These are phyloP conservation scores for Cephus cinctus DNA, from an alignment of 1,140 invertebrate genomes.

Conservation along the genomic window DNA sequence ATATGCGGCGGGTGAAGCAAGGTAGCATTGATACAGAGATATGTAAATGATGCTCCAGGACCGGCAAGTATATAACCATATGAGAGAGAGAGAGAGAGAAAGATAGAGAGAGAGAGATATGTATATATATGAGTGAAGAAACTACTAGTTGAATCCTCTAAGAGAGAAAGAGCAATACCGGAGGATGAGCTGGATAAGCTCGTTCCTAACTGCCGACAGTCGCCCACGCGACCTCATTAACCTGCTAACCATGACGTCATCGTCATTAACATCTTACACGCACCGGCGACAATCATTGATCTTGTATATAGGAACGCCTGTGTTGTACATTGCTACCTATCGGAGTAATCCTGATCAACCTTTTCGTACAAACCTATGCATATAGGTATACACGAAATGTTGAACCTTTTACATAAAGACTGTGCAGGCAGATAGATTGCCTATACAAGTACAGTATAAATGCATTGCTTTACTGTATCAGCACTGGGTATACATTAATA, in stretches of 20 bases:
- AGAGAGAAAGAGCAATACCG: background rate
- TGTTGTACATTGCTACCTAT: no score
- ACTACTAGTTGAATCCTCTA: no score
- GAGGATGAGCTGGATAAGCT: conserved; percentile 31
- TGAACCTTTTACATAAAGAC: no score
- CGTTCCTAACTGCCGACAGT: conserved; percentile 24
- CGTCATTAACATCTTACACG: conserved; percentile 25
- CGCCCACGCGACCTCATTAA: conserved; percentile 36
- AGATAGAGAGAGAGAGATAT: conserved; percentile 5
- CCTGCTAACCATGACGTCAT: conserved; percentile 31
- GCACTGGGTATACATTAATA: no score
- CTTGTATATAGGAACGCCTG: background rate
- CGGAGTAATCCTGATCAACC: no score
- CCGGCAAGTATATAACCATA: conserved; percentile 13
- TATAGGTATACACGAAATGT: no score
- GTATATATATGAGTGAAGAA: no score
- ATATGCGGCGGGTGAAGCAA: conserved; percentile 23
- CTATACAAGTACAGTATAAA: no score
- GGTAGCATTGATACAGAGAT: conserved; percentile 38
- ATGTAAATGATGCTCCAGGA: conserved; percentile 22
- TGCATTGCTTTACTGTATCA: no score
- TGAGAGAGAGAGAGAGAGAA: conserved; percentile 7
- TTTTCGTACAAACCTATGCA: no score
- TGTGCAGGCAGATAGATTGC: no score
- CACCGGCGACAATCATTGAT: conserved; percentile 6